Percentiles rank a stretch among this genome's conserved stretches.
These are phyloP conservation scores for Agrochola litura DNA, from an alignment of 2,888 invertebrate species.

Conservation along the genomic window DNA sequence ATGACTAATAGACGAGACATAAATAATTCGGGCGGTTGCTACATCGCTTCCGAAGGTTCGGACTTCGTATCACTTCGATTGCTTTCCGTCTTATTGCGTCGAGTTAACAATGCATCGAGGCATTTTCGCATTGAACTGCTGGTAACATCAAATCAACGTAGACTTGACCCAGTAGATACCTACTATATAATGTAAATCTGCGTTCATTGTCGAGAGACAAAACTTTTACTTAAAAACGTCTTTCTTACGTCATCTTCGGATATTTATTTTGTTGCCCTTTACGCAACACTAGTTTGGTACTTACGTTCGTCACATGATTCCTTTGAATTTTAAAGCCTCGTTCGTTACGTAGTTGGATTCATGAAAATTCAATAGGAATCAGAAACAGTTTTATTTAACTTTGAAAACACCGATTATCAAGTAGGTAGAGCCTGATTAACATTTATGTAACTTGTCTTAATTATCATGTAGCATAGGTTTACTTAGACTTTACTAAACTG, in stretches of 20 bases:
- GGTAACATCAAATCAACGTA: background rate
- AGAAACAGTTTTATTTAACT: constrained; percentile 15
- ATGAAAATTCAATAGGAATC: constrained; percentile 28
- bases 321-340: constrained; percentile 26
- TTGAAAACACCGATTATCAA: background rate
- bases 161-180: background rate
- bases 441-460: constrained; percentile 1
- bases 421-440: background rate
- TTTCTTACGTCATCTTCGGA: constrained; percentile 34
- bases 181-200: constrained; percentile 16
- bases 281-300: constrained; percentile 37
- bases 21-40: constrained; percentile 39
- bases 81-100: constrained; percentile 18
- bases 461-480: background rate
- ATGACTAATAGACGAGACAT: constrained; percentile 32
- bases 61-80: constrained; percentile 17
- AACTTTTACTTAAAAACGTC: constrained; percentile 29
- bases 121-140: background rate
- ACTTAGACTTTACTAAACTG: background rate
- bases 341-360: constrained; percentile 24
- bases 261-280: constrained; percentile 47
- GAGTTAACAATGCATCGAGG: background rate
- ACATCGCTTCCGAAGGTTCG: constrained; percentile 35
- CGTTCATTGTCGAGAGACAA: constrained; percentile 9
- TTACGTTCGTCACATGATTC: constrained; percentile 35